Evolutionary conservation across 2,888 invertebrate genomes (phyloP), one percentile per base, ranked within the genome.

Genomic region (Auanema sp.): DNA sequence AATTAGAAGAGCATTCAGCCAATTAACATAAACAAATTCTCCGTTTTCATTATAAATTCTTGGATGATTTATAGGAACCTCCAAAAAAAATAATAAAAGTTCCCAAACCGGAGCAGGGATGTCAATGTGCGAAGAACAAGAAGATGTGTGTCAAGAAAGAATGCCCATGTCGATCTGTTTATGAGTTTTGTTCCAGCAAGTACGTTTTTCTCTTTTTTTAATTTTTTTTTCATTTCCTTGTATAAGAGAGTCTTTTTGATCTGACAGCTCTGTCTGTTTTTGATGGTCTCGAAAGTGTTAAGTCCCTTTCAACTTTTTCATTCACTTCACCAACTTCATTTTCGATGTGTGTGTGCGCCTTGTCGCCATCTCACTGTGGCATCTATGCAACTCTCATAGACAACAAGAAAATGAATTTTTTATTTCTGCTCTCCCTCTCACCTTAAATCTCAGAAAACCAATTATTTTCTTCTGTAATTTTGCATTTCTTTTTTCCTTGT

Each of bases 81-180:
- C 79, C 78, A 11, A 83, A 83, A 64, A 79, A 77, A 64, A 64
- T 78, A 23, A 68, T 71, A 2, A 81, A 80, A 68, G 75, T 78
- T 12, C 70, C 74, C 25, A 83, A 83, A 57, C 83, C 83, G 11
- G 71, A 76, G 5, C 66, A 72, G 11, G 83, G 83, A 56, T 82
- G 81, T 62, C 77, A 79, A 58, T 83, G 83, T 66, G 75, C 79
- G n/a, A 83, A 83, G 63, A 77, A 76, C 59, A 83, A 83, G 70
- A 82, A 83, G 65, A 83, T 83, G 65, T 83, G 83, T 57, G 78
- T 79, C 47, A 83, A 82, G 66, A 81, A 83, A 60, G 83, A 83
- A 58, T 83, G 83, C 56, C 79, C 81, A n/a, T 83, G 83, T 55
- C 70, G 83, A 42, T 69, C 73, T 2, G 75, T 82, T 44, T 83